Base-by-base conservation (phyloP, 2,888 invertebrate genomes). In the Zele albiditarsus region DNA sequence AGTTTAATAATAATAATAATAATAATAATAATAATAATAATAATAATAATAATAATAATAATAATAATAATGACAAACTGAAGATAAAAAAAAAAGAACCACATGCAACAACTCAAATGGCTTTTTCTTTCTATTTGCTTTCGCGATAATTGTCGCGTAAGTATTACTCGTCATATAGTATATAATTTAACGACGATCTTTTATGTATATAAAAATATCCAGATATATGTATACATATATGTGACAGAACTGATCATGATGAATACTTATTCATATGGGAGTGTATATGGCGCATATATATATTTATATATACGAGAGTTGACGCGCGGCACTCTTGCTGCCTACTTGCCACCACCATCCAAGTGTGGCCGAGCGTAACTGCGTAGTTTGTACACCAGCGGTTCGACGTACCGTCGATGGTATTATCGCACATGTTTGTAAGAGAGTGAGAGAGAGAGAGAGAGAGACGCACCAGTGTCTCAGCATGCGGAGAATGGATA, bases 351-450 rank as follows among this genome's bases (percentile, higher is more conserved):
- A 79, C 78, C 79, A 79, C 79, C 73, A 77, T 67, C 71, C 75
- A 78, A 77, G 77, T 78, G 78, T 78, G 83, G 83, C 83, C 83
- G 82, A 83, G 80, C 81, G 84, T 85, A 87, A 86, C 87, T 87
- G 86, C 87, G 87, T 86, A 87, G 87, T 87, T 87, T 84, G 85
- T 82, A 82, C 81, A 77, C 79, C 66, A 66, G 58, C 73, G 58
- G 66, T 66, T 53, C 69, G 69, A 27, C 70, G 60, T 42, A 71
- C 62, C 33, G 38, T 63, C 63, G 63, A 33, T 20, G 63, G 60
- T 42, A 38, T 60, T 60, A 62, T 38, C 28, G 58, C 69, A 78
- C 74, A 80, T 76, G 75, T 80, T 76, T 73, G 73, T 63, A 65
- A 73, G 77, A 58, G 31, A 42, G 67, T 12, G 42, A 42, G 4